Conservation (phyloP, 2,888 invertebrate genomes). For the Congeria kusceri region DNA sequence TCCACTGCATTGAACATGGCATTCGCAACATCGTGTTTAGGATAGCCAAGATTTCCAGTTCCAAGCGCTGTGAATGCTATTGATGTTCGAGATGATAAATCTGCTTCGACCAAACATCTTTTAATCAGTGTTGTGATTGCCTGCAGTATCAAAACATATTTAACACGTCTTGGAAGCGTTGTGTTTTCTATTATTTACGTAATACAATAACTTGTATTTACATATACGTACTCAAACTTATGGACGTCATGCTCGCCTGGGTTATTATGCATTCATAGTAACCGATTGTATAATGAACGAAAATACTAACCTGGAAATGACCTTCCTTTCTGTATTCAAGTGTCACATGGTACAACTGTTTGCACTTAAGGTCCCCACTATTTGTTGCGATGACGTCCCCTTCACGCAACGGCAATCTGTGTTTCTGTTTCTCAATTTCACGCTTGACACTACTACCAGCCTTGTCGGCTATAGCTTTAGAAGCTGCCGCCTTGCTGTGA, state of each 20-base stretch:
- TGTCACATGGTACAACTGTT: conserved; percentile 68
- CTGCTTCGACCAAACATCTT: conserved; percentile 56
- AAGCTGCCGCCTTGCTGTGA: conserved; percentile 50
- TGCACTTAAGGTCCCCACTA: conserved; percentile 67
- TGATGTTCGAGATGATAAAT: conserved; percentile 36
- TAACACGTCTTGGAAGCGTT: no score
- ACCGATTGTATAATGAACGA: neutral
- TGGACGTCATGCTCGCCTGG: no score
- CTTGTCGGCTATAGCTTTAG: neutral
- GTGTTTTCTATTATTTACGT: no score
- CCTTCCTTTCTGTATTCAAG: neutral
- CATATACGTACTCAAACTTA: no score
- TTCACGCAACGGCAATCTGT: conserved; percentile 44
- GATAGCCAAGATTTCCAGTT: conserved; percentile 66
- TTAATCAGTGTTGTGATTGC: conserved; percentile 47
- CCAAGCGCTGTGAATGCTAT: conserved; percentile 75
- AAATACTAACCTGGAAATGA: neutral
- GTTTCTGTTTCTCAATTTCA: conserved; percentile 63
- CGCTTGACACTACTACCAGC: conserved; percentile 50
- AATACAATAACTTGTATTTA: no score
- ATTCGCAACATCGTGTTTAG: conserved; percentile 59
- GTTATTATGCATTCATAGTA: no score
- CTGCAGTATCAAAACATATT: no score
- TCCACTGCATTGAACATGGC: conserved; percentile 59
- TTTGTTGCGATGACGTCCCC: conserved; percentile 59